Percentiles rank a stretch among this genome's conserved stretches.
These are phyloP conservation scores for Allobates femoralis DNA, from an alignment of 2,797 vertebrate genomes.

Conservation along the genomic window DNA sequence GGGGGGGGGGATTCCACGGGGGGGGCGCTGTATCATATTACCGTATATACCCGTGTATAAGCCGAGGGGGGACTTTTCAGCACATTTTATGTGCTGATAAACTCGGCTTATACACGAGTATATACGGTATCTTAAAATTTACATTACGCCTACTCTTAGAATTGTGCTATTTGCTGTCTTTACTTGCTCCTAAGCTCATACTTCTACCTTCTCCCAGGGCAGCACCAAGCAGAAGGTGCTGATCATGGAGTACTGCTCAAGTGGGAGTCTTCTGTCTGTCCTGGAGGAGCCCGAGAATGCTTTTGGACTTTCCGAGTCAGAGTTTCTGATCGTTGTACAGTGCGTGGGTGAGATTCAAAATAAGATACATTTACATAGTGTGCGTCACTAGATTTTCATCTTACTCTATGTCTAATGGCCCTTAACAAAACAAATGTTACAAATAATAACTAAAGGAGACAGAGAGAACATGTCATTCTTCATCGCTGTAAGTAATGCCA, in stretches of 20 bases:
- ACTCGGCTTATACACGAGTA: too few relatives aligned
- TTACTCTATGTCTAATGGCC: too few relatives aligned
- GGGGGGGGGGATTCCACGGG: too few relatives aligned
- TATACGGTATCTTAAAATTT: too few relatives aligned
- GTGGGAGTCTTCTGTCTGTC: slow-evolving; percentile 87
- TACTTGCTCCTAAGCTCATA: slow-evolving; percentile 1
- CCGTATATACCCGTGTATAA: too few relatives aligned
- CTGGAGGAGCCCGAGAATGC: slow-evolving; percentile 87
- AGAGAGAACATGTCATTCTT: background rate
- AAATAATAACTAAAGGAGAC: background rate
- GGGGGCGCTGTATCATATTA: too few relatives aligned
- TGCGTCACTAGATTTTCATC: background rate
- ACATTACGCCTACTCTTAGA: too few relatives aligned
- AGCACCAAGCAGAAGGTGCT: slow-evolving; percentile 88
- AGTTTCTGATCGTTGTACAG: slow-evolving; percentile 91
- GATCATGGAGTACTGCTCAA: slow-evolving; percentile 94
- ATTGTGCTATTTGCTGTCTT: background rate
- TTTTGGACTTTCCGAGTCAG: slow-evolving; percentile 87
- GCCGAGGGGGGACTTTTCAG: too few relatives aligned
- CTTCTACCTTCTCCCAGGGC: slow-evolving; percentile 70
- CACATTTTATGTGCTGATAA: too few relatives aligned
- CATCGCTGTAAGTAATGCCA: background rate
- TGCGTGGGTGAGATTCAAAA: slow-evolving; percentile 85
- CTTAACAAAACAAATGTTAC: background rate
- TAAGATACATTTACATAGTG: background rate